phyloP scores from a whole-genome alignment of 2,113 vertebrate genomes.

The Entelurus aequoreus region DNA sequence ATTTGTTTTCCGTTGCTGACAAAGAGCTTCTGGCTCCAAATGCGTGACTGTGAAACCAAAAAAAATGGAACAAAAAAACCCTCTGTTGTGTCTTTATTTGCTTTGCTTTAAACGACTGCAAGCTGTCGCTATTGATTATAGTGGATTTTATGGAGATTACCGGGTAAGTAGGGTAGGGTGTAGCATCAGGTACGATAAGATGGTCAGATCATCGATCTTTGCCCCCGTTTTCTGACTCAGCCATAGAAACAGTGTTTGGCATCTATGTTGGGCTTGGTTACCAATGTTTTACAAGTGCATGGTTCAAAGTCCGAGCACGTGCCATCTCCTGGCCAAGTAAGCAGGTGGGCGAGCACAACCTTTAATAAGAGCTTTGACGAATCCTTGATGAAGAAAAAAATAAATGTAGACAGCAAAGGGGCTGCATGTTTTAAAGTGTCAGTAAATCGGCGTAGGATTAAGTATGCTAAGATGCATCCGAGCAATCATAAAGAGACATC shows the following conservation, averaged over 20 bases:
- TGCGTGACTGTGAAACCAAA: neutral
- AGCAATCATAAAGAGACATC: too few species aligned
- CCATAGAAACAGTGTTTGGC: constrained; percentile 1
- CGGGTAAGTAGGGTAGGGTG: neutral
- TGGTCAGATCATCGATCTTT: constrained; percentile 27
- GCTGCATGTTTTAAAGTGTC: constrained; percentile 14
- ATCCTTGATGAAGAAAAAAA: constrained; percentile 19
- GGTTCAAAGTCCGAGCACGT: constrained; percentile 39
- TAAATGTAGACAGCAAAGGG: constrained; percentile 22
- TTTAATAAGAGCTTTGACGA: constrained; percentile 17
- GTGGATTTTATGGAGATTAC: too few species aligned
- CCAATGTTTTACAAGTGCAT: constrained; percentile 11
- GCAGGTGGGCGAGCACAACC: neutral
- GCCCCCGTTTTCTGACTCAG: constrained; percentile 3
- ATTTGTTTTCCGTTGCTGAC: constrained; percentile 34
- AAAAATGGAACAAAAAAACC: constrained; percentile 15
- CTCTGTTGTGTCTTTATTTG: constrained; percentile 13
- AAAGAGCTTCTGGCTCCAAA: constrained; percentile 25
- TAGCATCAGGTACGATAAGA: constrained; percentile 39
- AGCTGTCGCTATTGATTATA: constrained; percentile 4
- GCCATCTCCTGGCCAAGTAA: neutral
- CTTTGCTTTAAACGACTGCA: constrained; percentile 27
- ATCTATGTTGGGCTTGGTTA: constrained; percentile 23
- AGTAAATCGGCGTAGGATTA: neutral
- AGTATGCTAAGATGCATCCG: neutral